These are phyloP conservation scores for Gobio gobio DNA, from an alignment of 2,113 vertebrate species.

Conservation along the genomic window DNA sequence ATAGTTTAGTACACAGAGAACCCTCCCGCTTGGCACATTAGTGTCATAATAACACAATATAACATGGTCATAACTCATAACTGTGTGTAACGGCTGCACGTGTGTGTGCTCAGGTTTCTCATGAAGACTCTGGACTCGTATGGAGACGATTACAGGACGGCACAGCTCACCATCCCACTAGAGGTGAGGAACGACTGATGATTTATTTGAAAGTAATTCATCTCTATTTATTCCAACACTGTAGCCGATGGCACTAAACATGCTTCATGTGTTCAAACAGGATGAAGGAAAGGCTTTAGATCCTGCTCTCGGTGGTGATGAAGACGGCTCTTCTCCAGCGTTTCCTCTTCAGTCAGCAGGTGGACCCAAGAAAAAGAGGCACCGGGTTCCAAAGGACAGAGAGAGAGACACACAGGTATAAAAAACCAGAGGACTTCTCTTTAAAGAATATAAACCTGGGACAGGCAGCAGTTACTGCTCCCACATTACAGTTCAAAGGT, in stretches of 20 bases:
- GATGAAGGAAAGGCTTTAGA: constrained; percentile 73
- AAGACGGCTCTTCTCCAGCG: constrained; percentile 66
- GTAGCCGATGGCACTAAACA: not conserved
- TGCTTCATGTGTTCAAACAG: constrained; percentile 45
- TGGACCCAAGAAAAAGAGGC: constrained; percentile 73
- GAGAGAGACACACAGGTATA: constrained; percentile 74
- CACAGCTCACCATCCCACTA: constrained; percentile 83
- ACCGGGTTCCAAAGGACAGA: constrained; percentile 72
- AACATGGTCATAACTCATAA: too few species aligned
- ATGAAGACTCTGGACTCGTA: constrained; percentile 88
- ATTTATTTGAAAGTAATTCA: not conserved
- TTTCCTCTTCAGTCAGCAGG: constrained; percentile 59
- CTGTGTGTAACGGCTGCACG: too few species aligned
- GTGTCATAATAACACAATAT: too few species aligned
- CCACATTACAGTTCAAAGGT: not conserved
- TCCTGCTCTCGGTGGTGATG: constrained; percentile 59
- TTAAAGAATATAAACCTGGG: not conserved
- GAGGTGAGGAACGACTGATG: constrained; percentile 75
- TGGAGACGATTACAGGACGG: constrained; percentile 85
- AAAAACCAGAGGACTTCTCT: not conserved
- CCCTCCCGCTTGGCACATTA: not conserved
- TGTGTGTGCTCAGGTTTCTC: constrained; percentile 77
- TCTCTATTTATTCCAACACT: not conserved
- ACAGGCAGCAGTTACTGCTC: not conserved
- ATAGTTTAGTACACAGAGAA: not conserved